phyloP scores from a whole-genome alignment of 1,140 invertebrate species.

The Gyrodactylus salaris region DNA sequence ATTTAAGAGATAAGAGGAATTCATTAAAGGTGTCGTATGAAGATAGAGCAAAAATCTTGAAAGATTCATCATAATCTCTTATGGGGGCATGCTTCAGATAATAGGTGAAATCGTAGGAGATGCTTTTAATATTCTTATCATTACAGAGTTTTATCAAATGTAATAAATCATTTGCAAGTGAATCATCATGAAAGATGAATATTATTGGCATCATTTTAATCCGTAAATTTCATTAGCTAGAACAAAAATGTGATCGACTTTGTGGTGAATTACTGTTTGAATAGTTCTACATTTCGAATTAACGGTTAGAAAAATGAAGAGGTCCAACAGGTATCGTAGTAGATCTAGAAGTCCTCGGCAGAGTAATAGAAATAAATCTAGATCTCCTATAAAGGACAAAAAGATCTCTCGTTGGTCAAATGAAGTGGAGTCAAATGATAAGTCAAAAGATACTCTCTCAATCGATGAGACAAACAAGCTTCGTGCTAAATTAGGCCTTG shows the following conservation, averaged over 20 bases:
- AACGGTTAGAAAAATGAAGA: background rate
- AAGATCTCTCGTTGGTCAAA: background rate
- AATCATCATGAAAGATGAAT: background rate
- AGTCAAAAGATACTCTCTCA: slow-evolving; percentile 6
- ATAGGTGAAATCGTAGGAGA: background rate
- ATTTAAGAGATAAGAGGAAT: no score
- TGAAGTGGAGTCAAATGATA: background rate
- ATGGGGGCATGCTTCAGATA: background rate
- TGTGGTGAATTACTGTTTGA: background rate
- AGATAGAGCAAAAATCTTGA: no score
- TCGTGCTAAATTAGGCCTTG: slow-evolving; percentile 57
- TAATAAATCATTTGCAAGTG: background rate
- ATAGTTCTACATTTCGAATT: background rate
- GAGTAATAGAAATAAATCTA: background rate
- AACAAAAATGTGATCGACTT: background rate
- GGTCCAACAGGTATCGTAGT: background rate
- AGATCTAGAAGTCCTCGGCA: background rate
- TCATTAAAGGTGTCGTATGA: no score
- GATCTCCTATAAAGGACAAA: background rate
- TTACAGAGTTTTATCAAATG: background rate
- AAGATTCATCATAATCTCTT: no score
- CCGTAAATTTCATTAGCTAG: background rate
- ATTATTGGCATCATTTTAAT: background rate
- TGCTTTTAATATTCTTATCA: background rate
- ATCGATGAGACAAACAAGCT: slow-evolving; percentile 25